phyloP scores from a whole-genome alignment of 2,113 vertebrate species.

The Dolichallabes microphthalmus region DNA sequence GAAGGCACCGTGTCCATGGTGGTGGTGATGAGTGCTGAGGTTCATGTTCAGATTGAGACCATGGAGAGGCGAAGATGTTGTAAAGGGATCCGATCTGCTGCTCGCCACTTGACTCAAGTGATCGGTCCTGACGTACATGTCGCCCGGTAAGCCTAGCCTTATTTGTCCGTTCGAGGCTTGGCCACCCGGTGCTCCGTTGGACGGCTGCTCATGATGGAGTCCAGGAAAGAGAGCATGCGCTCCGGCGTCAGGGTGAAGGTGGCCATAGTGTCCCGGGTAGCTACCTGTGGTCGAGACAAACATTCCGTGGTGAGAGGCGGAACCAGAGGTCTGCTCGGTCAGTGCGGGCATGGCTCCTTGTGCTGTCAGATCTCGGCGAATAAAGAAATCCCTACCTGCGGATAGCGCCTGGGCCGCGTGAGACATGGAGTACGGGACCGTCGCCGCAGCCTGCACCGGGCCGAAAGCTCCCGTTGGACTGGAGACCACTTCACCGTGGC shows the following conservation, averaged over 20 bases:
- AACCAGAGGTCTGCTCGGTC: constrained; percentile 77
- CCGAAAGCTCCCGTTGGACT: constrained; percentile 83
- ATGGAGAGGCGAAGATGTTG: constrained; percentile 85
- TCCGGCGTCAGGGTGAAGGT: constrained; percentile 83
- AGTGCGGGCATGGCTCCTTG: constrained; percentile 81
- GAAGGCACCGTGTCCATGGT: constrained; percentile 92
- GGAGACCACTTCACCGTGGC: constrained; percentile 85
- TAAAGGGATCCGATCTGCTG: constrained; percentile 90
- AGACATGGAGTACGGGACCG: constrained; percentile 78
- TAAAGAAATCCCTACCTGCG: constrained; percentile 89
- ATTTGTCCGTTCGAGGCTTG: constrained; percentile 92
- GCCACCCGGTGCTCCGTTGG: constrained; percentile 88
- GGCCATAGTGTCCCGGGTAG: constrained; percentile 96
- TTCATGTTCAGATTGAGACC: constrained; percentile 92
- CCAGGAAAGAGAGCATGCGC: constrained; percentile 87
- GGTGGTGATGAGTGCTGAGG: constrained; percentile 81
- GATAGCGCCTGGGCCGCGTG: constrained; percentile 79
- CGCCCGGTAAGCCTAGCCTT: constrained; percentile 96
- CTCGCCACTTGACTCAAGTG: constrained; percentile 88
- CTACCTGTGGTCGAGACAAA: constrained; percentile 99
- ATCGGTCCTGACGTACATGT: constrained; percentile 95
- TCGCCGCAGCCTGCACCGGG: constrained; percentile 79
- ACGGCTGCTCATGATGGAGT: constrained; percentile 87
- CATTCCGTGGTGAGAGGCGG: constrained; percentile 91
- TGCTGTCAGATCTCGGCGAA: constrained; percentile 84